Evolutionary conservation across 2,113 vertebrate genomes (phyloP).

Genomic region (Dicrurus megarhynchus): DNA sequence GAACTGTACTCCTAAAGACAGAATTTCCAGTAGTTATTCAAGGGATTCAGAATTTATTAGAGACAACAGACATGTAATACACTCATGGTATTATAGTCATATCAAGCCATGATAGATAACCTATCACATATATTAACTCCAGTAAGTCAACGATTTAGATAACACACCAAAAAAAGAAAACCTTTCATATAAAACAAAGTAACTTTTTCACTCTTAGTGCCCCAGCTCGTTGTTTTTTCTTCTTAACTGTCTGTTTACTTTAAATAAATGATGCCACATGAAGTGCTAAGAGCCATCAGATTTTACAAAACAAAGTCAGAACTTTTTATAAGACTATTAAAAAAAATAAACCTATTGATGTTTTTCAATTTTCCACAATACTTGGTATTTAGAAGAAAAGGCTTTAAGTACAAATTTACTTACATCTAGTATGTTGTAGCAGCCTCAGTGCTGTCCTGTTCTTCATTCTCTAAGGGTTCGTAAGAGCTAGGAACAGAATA

Average conservation of each 20-base stretch:
- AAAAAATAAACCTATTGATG: not conserved
- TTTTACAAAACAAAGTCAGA: not conserved
- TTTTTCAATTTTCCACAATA: not conserved
- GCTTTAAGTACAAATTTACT: not conserved
- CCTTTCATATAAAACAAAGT: not conserved
- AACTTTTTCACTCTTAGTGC: not conserved
- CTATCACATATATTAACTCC: not conserved
- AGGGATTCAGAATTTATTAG: not conserved
- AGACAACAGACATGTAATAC: not conserved
- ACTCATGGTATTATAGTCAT: not conserved
- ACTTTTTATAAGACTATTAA: not conserved
- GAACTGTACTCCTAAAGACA: not conserved
- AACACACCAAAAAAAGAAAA: accelerated
- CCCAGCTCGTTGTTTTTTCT: not conserved
- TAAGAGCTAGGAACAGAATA: not conserved
- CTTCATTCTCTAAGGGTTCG: not conserved
- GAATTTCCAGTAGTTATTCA: not conserved
- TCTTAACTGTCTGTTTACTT: not conserved
- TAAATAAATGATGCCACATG: not conserved
- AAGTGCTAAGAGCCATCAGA: not conserved
- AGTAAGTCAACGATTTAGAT: not conserved
- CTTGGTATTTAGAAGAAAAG: not conserved
- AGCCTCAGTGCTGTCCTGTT: not conserved
- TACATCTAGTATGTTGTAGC: not conserved
- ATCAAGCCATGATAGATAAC: accelerated